A percentile compares a stretch with the other conserved stretches of the same genome.
phyloP scores from a whole-genome alignment of 2,113 vertebrate genomes.

The Pluvialis apricaria region DNA sequence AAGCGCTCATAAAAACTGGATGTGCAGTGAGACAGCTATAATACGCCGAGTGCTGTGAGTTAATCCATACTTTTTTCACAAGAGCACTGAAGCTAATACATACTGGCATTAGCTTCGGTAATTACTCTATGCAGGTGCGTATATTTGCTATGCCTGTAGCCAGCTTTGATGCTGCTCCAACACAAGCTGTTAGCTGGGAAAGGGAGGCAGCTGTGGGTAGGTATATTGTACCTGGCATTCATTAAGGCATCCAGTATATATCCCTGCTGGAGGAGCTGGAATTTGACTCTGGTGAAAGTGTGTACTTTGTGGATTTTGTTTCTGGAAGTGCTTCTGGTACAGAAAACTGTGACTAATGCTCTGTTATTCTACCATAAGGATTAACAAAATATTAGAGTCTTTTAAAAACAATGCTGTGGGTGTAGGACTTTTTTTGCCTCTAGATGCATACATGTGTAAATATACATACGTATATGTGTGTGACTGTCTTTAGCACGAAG shows the following conservation, averaged over 20 bases:
- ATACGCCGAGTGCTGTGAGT: slow-evolving; percentile 8
- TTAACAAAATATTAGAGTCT: not conserved
- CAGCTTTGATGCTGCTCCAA: slow-evolving; percentile 56
- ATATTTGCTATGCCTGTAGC: not conserved
- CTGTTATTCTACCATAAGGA: not conserved
- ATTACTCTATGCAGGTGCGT: slow-evolving; percentile 53
- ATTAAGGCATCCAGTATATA: not conserved
- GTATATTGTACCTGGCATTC: slow-evolving; percentile 8
- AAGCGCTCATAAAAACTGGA: slow-evolving; percentile 6
- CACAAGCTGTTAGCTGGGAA: slow-evolving; percentile 1
- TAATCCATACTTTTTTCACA: slow-evolving; percentile 30
- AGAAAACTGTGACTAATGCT: not conserved
- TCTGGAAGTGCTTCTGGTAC: not conserved
- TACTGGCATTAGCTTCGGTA: not conserved
- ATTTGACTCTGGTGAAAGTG: not conserved
- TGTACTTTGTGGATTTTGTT: not conserved
- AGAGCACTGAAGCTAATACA: slow-evolving; percentile 42
- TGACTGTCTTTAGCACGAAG: not conserved
- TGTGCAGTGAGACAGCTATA: slow-evolving; percentile 18
- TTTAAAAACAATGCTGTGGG: not conserved
- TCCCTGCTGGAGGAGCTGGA: not conserved
- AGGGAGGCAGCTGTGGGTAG: not conserved
- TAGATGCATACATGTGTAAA: not conserved
- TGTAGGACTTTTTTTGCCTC: not conserved
- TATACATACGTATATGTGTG: not conserved